Conservation (phyloP, 2,888 invertebrate genomes). For the Belgica antarctica region DNA sequence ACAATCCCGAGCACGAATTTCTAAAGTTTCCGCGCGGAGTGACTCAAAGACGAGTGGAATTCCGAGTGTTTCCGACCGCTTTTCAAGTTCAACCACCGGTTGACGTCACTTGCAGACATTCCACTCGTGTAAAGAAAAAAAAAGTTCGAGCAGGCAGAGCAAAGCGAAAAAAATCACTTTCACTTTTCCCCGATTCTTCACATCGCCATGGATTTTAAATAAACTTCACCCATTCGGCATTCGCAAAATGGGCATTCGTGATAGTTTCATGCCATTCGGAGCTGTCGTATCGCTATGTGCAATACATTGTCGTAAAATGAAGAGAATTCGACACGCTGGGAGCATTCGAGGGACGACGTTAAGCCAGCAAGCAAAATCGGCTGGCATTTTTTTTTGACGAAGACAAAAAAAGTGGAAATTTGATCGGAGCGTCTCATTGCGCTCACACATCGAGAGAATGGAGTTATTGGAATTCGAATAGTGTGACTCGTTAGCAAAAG, state of each 20-base stretch:
- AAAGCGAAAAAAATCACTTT: slow-evolving; percentile 41
- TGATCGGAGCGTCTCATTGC: slow-evolving; percentile 26
- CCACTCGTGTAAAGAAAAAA: too few relatives aligned
- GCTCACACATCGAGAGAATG: neutral
- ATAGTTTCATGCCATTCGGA: too few relatives aligned
- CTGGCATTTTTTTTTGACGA: neutral
- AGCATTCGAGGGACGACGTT: neutral
- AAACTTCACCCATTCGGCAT: neutral
- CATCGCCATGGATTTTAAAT: slow-evolving; percentile 25
- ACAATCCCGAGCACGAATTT: too few relatives aligned
- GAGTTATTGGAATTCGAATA: neutral
- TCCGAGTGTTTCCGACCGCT: too few relatives aligned
- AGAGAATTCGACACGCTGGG: too few relatives aligned
- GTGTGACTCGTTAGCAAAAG: neutral
- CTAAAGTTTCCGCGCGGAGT: too few relatives aligned
- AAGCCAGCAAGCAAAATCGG: neutral
- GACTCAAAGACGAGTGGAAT: too few relatives aligned
- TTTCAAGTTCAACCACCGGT: too few relatives aligned
- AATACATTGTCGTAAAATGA: neutral
- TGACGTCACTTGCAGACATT: too few relatives aligned
- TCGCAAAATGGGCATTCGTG: too few relatives aligned
- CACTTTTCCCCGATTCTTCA: slow-evolving; percentile 38
- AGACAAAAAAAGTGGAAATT: slow-evolving; percentile 33
- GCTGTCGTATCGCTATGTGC: neutral
- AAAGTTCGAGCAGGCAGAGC: neutral